Conservation (phyloP, 2,113 vertebrate species). For the Indri indri region DNA sequence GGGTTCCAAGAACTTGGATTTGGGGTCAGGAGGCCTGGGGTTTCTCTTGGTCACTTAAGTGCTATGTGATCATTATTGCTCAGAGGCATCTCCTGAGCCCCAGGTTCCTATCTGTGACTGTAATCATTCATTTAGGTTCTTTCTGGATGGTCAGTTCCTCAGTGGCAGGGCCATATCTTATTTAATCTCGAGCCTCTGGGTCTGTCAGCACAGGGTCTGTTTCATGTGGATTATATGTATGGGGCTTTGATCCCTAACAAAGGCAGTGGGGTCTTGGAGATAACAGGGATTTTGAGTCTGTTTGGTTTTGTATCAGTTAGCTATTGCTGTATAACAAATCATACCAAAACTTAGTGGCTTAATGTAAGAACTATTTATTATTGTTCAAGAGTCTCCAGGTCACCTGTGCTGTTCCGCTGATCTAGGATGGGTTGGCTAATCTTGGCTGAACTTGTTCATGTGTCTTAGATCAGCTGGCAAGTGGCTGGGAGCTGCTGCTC, state of each 20-base stretch:
- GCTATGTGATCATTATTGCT: neutral
- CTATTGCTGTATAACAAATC: neutral
- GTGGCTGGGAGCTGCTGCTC: neutral
- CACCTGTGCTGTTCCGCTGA: neutral
- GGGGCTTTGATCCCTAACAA: neutral
- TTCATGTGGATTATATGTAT: neutral
- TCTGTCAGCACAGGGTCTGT: neutral
- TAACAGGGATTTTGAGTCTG: neutral
- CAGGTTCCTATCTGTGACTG: neutral
- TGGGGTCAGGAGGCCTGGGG: neutral
- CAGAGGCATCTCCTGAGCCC: neutral
- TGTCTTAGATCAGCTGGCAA: neutral
- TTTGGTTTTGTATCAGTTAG: neutral
- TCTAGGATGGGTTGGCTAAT: neutral
- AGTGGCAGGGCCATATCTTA: fast-evolving
- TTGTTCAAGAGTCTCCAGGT: neutral
- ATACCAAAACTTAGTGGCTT: neutral
- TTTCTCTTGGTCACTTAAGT: neutral
- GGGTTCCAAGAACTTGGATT: neutral
- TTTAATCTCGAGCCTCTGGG: neutral
- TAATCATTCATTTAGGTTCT: neutral
- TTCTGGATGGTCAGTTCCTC: neutral
- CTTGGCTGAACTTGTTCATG: neutral
- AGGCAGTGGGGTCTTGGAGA: neutral
- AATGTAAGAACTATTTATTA: neutral